Evolutionary conservation across 2,888 invertebrate genomes (phyloP).

Genomic region (Caenorhabditis imperialis): DNA sequence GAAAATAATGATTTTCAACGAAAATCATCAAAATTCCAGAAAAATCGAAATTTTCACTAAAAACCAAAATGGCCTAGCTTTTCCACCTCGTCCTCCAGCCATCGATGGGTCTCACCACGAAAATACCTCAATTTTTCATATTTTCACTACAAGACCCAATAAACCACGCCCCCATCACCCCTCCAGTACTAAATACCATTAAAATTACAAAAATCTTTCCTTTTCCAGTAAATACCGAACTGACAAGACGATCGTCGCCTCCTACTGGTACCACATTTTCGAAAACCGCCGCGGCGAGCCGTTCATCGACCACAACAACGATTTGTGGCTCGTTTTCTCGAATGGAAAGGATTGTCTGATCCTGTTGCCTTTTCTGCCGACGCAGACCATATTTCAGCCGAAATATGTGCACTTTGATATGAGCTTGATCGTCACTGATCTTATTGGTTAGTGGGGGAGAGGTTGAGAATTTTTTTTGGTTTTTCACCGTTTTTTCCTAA

Average conservation of each 20-base stretch:
- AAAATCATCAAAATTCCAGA: too few species aligned
- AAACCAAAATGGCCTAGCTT: too few species aligned
- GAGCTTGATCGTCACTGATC: conserved; percentile 20
- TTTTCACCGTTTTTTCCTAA: too few species aligned
- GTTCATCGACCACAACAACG: conserved; percentile 34
- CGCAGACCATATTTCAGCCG: not conserved
- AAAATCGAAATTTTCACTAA: too few species aligned
- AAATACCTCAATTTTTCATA: too few species aligned
- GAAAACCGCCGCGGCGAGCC: conserved; percentile 52
- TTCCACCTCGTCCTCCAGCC: too few species aligned
- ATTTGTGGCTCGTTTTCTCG: conserved; percentile 49
- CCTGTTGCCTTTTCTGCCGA: conserved; percentile 38
- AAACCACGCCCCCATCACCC: too few species aligned
- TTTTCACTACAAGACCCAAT: too few species aligned
- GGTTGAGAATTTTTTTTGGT: too few species aligned
- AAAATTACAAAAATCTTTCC: not conserved
- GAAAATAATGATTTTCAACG: too few species aligned
- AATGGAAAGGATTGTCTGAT: conserved; percentile 40
- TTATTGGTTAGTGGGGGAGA: conserved; percentile 21
- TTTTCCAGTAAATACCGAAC: conserved; percentile 33
- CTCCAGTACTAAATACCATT: not conserved
- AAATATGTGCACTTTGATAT: conserved; percentile 39
- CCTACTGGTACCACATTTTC: conserved; percentile 53
- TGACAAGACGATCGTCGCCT: conserved; percentile 17
- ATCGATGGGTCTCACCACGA: too few species aligned